A percentile compares a stretch with the other conserved stretches of the same genome.
Evolutionary conservation across 2,888 invertebrate genomes (phyloP).

Genomic region (Biston betularia): DNA sequence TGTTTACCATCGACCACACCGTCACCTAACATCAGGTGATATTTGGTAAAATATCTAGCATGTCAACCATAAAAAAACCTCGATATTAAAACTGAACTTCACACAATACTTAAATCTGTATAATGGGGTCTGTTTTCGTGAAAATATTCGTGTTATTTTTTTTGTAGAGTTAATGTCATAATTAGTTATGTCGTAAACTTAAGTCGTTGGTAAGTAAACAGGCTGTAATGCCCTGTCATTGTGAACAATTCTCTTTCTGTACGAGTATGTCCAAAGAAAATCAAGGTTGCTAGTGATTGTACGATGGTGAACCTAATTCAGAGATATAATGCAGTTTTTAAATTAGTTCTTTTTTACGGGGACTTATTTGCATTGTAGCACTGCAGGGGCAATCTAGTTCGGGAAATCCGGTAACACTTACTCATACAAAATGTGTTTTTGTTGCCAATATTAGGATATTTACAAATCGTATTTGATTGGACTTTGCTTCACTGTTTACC

Average conservation of each 20-base stretch:
- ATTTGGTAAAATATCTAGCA: too few relatives aligned
- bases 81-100: too few relatives aligned
- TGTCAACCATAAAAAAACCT: too few relatives aligned
- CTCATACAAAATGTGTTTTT: not conserved
- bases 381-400: not conserved
- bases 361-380: slow-evolving; percentile 6
- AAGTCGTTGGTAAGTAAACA: slow-evolving; percentile 15
- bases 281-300: slow-evolving; percentile 25
- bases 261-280: slow-evolving; percentile 21
- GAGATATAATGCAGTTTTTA: slow-evolving; percentile 12
- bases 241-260: slow-evolving; percentile 18
- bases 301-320: slow-evolving; percentile 18
- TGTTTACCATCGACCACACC: too few relatives aligned
- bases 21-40: too few relatives aligned
- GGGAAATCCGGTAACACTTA: slow-evolving; percentile 11
- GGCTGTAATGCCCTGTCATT: slow-evolving; percentile 20
- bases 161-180: not conserved
- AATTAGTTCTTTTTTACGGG: slow-evolving; percentile 8
- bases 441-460: not conserved
- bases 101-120: too few relatives aligned
- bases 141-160: not conserved
- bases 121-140: too few relatives aligned
- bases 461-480: too few relatives aligned
- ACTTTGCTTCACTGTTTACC: too few relatives aligned
- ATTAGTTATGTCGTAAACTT: slow-evolving; percentile 16